Evolutionary conservation across 2,113 vertebrate genomes (phyloP), one percentile per base, ranked within the genome.

Genomic region (Nycticorax nycticorax): DNA sequence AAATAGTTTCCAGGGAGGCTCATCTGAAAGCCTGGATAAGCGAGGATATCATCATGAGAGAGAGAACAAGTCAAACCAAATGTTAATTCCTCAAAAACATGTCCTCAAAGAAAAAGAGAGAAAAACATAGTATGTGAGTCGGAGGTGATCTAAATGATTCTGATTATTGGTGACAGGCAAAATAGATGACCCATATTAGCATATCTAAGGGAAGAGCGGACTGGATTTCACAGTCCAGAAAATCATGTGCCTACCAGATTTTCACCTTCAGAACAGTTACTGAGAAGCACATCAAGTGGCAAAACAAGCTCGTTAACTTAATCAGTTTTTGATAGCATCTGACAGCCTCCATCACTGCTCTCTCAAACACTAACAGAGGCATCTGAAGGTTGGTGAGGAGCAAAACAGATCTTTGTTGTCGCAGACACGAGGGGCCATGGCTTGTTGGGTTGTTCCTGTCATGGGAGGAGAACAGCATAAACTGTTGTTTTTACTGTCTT

Each of bases 261-360:
- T 97, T 89, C 91, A 96, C 89, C 77, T 93, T 95, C 87, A 91
- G 52, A 93, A 63, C 60, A 89, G 56, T 56, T 67, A 74, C 74
- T 7, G 68, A 84, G 76, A 86, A 95, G 75, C 67, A 92, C 83
- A 75, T 72, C 52, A 92, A 84, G 89, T 79, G 66, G 83, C 56
- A 93, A 95, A 93, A 89, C 91, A 93, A 89, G 78, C 80, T 94
- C 84, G 87, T 96, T 96, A 93, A 90, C 64, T 88, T 92, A 56
- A 96, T 89, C 89, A 88, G 89, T 15, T 96, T 96, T 92, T 89
- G 91, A 95, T 72, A 67, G 77, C 81, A 86, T 91, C 77, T 64
- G 43, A 94, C 89, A 79, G 45, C 69, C 93, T 75, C 80, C 80
- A 92, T 82, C 80, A 85, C 86, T 74, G 88, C 72, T 91, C 91